A percentile compares a stretch with the other conserved stretches of the same genome.
Evolutionary conservation across 2,888 invertebrate genomes (phyloP).

Genomic region (Oxytorus armatus): DNA sequence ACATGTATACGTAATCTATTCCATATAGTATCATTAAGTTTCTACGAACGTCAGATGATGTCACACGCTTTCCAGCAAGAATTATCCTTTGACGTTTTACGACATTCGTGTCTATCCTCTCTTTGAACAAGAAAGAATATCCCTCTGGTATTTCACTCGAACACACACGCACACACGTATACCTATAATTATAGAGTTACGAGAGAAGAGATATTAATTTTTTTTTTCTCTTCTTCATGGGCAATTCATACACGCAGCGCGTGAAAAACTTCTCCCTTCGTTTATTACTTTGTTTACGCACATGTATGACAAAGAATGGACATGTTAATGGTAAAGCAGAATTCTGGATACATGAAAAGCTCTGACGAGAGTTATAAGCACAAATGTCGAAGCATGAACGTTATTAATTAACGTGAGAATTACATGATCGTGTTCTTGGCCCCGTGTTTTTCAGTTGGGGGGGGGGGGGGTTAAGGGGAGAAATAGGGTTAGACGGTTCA

Average conservation of each 20-base stretch:
- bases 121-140: slow-evolving; percentile 16
- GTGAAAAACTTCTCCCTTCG: slow-evolving; percentile 22
- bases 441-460: too few relatives aligned
- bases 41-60: slow-evolving; percentile 37
- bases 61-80: slow-evolving; percentile 21
- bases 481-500: too few relatives aligned
- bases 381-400: not conserved
- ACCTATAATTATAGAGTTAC: slow-evolving; percentile 48
- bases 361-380: not conserved
- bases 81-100: slow-evolving; percentile 46
- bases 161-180: slow-evolving; percentile 8
- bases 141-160: not conserved
- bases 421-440: too few relatives aligned
- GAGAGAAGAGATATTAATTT: slow-evolving; percentile 33
- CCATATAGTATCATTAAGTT: slow-evolving; percentile 34
- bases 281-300: slow-evolving; percentile 46
- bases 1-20: not conserved
- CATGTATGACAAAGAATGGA: not conserved
- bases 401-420: not conserved
- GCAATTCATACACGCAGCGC: slow-evolving; percentile 6
- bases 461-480: too few relatives aligned
- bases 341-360: slow-evolving; percentile 1
- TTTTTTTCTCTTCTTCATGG: slow-evolving; percentile 45
- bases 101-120: slow-evolving; percentile 21
- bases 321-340: slow-evolving; percentile 2